Percentiles rank a stretch among this genome's conserved stretches.
Evolutionary conservation across 92 coral and sea anemone genomes (phyloP).

Genomic region (Epizoanthus ramosus): DNA sequence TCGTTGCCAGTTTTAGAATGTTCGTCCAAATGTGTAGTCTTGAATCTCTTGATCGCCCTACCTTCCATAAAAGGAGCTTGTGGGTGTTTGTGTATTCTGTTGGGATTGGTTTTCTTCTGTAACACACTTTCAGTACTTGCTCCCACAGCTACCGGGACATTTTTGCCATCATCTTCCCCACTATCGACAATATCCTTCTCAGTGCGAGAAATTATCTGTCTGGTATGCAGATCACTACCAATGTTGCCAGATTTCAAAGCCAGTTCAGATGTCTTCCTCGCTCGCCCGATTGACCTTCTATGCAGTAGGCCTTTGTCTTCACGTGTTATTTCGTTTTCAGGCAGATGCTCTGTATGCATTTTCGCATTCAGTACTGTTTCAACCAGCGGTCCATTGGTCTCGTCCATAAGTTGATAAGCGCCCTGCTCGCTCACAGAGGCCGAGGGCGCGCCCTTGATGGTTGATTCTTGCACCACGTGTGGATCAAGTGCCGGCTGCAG

Average conservation of each 20-base stretch:
- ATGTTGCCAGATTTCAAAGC: not conserved
- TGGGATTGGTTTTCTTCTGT: not conserved
- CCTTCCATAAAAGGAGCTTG: not conserved
- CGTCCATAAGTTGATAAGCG: too few relatives aligned
- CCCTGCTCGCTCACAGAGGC: too few relatives aligned
- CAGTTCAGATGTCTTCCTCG: not conserved
- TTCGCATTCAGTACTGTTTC: conserved; percentile 27
- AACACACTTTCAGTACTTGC: not conserved
- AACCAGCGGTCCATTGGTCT: conserved; percentile 2
- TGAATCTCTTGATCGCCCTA: not conserved
- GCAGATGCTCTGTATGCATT: not conserved
- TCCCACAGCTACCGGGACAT: not conserved
- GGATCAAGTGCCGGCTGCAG: too few relatives aligned
- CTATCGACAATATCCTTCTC: not conserved
- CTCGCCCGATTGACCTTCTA: conserved; percentile 2
- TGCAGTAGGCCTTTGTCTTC: conserved; percentile 21
- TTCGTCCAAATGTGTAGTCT: not conserved
- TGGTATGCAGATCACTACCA: not conserved
- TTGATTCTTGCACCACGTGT: too few relatives aligned
- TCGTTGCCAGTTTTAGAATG: not conserved
- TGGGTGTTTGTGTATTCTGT: not conserved
- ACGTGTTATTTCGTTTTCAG: conserved; percentile 5
- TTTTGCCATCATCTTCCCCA: not conserved
- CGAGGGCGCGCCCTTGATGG: too few relatives aligned
- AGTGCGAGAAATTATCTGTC: not conserved